Conservation (phyloP, 64 coral and sea anemone genomes). For the Montipora capricornis region DNA sequence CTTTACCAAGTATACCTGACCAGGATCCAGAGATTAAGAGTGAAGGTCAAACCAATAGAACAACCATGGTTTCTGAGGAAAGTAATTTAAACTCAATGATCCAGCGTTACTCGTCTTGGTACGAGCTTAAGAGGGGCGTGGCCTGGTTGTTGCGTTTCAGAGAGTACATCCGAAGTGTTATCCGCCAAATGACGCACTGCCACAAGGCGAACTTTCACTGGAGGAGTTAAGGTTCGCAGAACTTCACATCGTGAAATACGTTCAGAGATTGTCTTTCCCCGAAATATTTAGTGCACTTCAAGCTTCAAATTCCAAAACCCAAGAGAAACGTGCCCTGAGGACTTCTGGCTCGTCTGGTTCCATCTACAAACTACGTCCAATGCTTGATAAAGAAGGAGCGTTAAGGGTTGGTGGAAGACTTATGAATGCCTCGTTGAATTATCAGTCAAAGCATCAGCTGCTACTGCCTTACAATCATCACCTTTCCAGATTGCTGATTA, state of each 20-base stretch:
- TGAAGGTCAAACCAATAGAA: not conserved
- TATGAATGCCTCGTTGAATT: too few relatives aligned
- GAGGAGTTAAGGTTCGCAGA: not conserved
- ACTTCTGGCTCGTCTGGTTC: too few relatives aligned
- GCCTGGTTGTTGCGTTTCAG: not conserved
- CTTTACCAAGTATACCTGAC: not conserved
- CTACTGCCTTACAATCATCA: conserved; percentile 16
- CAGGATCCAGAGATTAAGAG: not conserved
- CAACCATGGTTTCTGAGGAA: not conserved
- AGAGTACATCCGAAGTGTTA: not conserved
- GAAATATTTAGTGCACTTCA: too few relatives aligned
- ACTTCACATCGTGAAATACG: not conserved
- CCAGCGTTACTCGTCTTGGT: not conserved
- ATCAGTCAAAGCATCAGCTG: conserved; percentile 21
- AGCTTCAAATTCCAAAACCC: too few relatives aligned
- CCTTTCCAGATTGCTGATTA: conserved; percentile 12
- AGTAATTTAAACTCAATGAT: not conserved
- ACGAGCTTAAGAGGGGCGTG: not conserved
- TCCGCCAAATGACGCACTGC: not conserved
- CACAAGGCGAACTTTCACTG: not conserved
- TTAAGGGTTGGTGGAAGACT: too few relatives aligned
- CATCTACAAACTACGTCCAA: too few relatives aligned
- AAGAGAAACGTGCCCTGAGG: too few relatives aligned
- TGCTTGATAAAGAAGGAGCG: too few relatives aligned
- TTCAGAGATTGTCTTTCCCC: too few relatives aligned